Conservation (phyloP, 2,113 vertebrate species). For the Seriola dumerili region DNA sequence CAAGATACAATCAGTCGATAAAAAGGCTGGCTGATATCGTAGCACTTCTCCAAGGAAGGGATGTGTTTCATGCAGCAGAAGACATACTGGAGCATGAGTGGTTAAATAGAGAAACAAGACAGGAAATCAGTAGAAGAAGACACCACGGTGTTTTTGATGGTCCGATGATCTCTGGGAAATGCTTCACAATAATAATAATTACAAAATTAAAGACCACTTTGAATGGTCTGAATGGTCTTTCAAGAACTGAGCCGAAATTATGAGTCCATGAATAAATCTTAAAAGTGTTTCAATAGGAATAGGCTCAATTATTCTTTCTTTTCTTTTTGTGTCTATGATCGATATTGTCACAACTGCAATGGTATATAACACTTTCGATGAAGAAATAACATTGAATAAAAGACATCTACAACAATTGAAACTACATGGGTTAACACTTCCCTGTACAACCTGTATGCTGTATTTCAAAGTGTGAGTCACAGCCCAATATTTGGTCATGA, state of each 20-base stretch:
- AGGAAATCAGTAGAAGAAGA: not conserved
- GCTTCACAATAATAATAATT: not conserved
- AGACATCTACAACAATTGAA: no score
- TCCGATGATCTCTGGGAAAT: not conserved
- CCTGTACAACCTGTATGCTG: no score
- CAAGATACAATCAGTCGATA: not conserved
- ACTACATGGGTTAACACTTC: no score
- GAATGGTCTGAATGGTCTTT: no score
- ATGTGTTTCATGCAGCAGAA: not conserved
- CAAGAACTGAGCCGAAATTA: not conserved
- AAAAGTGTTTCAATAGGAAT: not conserved
- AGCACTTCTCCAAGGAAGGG: not conserved
- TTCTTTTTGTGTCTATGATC: not conserved
- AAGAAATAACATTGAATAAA: no score
- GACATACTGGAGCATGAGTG: not conserved
- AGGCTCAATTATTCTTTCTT: not conserved
- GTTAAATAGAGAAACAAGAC: not conserved
- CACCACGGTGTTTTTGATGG: not conserved
- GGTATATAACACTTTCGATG: not conserved
- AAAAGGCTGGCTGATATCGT: not conserved
- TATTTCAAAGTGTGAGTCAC: no score
- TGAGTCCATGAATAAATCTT: not conserved
- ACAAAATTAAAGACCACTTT: no score
- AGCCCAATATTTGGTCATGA: no score
- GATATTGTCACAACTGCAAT: not conserved